Conservation (phyloP, 2,888 invertebrate genomes). For the Sinotaia quadrata region DNA sequence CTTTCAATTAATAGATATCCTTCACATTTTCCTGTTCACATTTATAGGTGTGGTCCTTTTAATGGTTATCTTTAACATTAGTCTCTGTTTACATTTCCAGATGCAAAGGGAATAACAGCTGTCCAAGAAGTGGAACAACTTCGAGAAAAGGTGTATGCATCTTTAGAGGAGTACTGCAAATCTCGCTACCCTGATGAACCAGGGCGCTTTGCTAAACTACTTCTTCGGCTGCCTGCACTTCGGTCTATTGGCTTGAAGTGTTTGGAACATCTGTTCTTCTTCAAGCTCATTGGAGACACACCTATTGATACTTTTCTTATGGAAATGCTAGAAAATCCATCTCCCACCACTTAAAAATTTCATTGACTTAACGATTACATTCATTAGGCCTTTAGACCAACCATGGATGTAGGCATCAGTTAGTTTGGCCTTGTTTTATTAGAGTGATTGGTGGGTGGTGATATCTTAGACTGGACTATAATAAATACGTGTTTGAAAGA, state of each 20-base stretch:
- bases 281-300: slow-evolving; percentile 89
- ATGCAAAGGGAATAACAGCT: slow-evolving; percentile 90
- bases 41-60: too few species aligned
- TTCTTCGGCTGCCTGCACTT: slow-evolving; percentile 75
- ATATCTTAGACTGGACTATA: too few species aligned
- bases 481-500: too few species aligned
- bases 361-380: too few species aligned
- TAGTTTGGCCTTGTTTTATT: too few species aligned
- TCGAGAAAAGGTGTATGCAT: slow-evolving; percentile 94
- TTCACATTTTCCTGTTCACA: too few species aligned
- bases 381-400: too few species aligned
- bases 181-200: slow-evolving; percentile 90
- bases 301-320: slow-evolving; percentile 84
- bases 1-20: too few species aligned
- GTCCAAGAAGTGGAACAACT: slow-evolving; percentile 76
- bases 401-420: too few species aligned
- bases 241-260: slow-evolving; percentile 82
- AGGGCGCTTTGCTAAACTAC: slow-evolving; percentile 94
- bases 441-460: too few species aligned
- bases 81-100: slow-evolving; percentile 76
- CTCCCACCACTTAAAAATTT: slow-evolving; percentile 37
- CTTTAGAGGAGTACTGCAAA: slow-evolving; percentile 95
- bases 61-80: slow-evolving; percentile 96
- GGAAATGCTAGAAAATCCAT: slow-evolving; percentile 69
- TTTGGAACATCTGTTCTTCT: slow-evolving; percentile 94